Percentiles rank a stretch among this genome's conserved stretches.
These are phyloP conservation scores for Matsumurasca onukii DNA, from an alignment of 1,140 invertebrate genomes.

Conservation along the genomic window DNA sequence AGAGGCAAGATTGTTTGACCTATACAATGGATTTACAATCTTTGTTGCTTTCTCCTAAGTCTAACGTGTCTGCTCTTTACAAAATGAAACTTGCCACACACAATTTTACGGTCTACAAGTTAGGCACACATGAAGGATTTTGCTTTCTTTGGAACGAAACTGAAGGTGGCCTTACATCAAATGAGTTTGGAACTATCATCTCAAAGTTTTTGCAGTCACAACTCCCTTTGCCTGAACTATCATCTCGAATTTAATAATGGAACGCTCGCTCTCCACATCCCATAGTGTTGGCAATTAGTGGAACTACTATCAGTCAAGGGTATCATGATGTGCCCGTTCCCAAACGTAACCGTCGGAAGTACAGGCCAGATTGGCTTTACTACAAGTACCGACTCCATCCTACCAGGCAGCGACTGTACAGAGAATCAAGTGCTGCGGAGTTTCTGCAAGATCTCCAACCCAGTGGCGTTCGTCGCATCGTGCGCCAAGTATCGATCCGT, in stretches of 20 bases:
- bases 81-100: conserved; percentile 29
- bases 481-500: background rate
- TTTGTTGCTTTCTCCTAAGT: conserved; percentile 20
- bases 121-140: conserved; percentile 27
- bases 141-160: conserved; percentile 43
- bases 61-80: conserved; percentile 22
- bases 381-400: background rate
- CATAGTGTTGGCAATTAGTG: no score
- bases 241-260: no score
- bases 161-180: conserved; percentile 38
- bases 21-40: conserved; percentile 43
- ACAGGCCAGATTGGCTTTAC: background rate
- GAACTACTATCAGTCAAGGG: no score
- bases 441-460: background rate
- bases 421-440: background rate
- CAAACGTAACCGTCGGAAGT: background rate
- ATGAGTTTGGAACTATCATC: conserved; percentile 35
- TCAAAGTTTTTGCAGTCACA: conserved; percentile 10
- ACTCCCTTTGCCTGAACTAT: conserved; percentile 19
- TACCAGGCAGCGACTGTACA: background rate
- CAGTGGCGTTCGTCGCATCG: background rate
- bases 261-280: no score
- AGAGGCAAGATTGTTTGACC: conserved; percentile 27
- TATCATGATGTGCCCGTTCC: background rate
- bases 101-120: conserved; percentile 31